These are phyloP conservation scores for Cetoscarus ocellatus DNA, from an alignment of 2,797 vertebrate species.

Conservation along the genomic window DNA sequence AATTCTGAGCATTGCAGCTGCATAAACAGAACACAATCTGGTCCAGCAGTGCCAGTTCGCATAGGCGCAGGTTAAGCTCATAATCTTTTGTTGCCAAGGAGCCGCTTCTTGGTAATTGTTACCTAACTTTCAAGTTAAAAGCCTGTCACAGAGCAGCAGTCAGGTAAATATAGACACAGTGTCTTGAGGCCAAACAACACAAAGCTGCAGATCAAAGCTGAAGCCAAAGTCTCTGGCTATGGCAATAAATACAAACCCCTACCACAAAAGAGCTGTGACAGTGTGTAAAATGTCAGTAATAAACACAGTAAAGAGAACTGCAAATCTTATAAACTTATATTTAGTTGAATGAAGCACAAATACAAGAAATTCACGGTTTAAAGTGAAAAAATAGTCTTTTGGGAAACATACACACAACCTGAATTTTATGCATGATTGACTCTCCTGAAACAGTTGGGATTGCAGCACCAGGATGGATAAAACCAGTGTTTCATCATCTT, in stretches of 20 bases:
- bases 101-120: constrained; percentile 71
- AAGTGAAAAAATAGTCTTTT: too few relatives aligned
- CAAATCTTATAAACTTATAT: too few relatives aligned
- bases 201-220: constrained; percentile 32
- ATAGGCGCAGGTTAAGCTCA: constrained; percentile 67
- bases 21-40: constrained; percentile 39
- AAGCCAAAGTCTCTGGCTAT: constrained; percentile 11
- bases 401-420: too few relatives aligned
- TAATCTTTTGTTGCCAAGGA: constrained; percentile 74
- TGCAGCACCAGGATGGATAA: too few relatives aligned
- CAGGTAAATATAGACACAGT: constrained; percentile 69
- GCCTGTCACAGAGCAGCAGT: constrained; percentile 49
- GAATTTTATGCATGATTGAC: too few relatives aligned
- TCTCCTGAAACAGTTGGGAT: too few relatives aligned
- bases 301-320: too few relatives aligned
- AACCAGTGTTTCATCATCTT: too few relatives aligned
- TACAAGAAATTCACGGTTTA: too few relatives aligned
- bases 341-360: too few relatives aligned
- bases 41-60: background rate
- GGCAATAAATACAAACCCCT: constrained; percentile 20
- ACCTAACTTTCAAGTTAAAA: constrained; percentile 77
- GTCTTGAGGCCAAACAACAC: constrained; percentile 18
- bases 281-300: too few relatives aligned
- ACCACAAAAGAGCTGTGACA: too few relatives aligned
- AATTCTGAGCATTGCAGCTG: constrained; percentile 60